Conservation (phyloP, 2,888 invertebrate species). For the Melanostoma scalare region DNA sequence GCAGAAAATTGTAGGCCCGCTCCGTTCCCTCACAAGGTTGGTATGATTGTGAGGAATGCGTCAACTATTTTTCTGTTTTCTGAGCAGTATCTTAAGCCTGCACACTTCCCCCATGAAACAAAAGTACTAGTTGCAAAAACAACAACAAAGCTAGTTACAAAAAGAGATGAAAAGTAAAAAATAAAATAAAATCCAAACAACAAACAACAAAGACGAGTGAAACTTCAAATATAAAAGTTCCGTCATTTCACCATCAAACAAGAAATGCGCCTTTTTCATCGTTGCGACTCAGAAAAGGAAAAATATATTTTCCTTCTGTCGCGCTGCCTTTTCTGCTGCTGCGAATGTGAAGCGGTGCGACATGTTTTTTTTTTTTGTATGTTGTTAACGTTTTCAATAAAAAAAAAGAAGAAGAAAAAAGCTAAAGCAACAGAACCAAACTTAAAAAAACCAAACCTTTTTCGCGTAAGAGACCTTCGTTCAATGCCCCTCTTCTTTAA, state of each 20-base stretch:
- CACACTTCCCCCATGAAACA: constrained; percentile 25
- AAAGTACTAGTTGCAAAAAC: too few species aligned
- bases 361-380: constrained; percentile 27
- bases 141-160: constrained; percentile 24
- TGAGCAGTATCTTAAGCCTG: constrained; percentile 36
- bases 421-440: constrained; percentile 23
- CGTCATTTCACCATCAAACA: constrained; percentile 67
- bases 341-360: constrained; percentile 31
- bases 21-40: too few species aligned
- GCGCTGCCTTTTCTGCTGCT: constrained; percentile 48
- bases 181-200: constrained; percentile 10
- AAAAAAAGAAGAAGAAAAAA: constrained; percentile 14
- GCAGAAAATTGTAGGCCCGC: too few species aligned
- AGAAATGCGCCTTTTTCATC: constrained; percentile 69
- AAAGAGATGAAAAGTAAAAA: constrained; percentile 17
- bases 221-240: constrained; percentile 68
- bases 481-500: constrained; percentile 18
- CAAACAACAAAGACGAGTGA: constrained; percentile 22
- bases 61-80: too few species aligned
- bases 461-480: constrained; percentile 40
- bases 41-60: too few species aligned
- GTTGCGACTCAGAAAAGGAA: constrained; percentile 65
- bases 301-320: constrained; percentile 60
- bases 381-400: constrained; percentile 53
- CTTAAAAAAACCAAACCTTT: constrained; percentile 14